phyloP scores from a whole-genome alignment of 2,888 invertebrate species.

The Stenodema calcarata region DNA sequence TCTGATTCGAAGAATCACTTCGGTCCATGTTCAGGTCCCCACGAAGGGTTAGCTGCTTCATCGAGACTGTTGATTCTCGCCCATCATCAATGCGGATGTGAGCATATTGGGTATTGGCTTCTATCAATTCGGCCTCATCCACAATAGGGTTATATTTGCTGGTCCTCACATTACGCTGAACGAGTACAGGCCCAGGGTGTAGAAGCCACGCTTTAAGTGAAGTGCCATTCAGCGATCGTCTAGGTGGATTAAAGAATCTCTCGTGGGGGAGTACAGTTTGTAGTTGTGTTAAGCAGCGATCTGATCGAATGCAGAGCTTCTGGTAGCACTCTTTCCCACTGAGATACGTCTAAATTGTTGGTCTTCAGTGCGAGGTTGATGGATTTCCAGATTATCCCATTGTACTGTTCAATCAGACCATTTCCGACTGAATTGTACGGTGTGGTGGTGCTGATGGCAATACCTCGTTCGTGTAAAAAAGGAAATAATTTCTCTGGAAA shows the following conservation, averaged over 20 bases:
- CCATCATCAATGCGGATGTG: not conserved
- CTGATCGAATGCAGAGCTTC: not conserved
- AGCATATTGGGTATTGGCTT: not conserved
- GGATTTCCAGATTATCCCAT: not conserved
- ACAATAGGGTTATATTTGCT: not conserved
- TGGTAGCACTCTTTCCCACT: not conserved
- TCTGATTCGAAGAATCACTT: no score
- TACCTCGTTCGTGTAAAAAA: not conserved
- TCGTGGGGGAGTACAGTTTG: constrained; percentile 1
- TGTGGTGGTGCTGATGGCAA: not conserved
- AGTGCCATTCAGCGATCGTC: not conserved
- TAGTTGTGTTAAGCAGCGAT: not conserved
- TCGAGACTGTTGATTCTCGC: not conserved
- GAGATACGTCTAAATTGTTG: not conserved
- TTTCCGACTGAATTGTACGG: not conserved
- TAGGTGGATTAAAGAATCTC: not conserved
- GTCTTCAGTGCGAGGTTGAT: not conserved
- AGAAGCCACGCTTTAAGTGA: not conserved
- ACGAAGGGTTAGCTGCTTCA: not conserved
- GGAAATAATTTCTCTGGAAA: no score
- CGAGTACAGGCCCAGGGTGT: not conserved
- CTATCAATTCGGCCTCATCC: not conserved
- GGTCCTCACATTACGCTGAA: not conserved
- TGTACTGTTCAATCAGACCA: not conserved
- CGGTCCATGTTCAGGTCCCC: not conserved